Conservation (phyloP, 37 sponge, comb jelly and placozoan genomes). For the Spongilla lacustris region DNA sequence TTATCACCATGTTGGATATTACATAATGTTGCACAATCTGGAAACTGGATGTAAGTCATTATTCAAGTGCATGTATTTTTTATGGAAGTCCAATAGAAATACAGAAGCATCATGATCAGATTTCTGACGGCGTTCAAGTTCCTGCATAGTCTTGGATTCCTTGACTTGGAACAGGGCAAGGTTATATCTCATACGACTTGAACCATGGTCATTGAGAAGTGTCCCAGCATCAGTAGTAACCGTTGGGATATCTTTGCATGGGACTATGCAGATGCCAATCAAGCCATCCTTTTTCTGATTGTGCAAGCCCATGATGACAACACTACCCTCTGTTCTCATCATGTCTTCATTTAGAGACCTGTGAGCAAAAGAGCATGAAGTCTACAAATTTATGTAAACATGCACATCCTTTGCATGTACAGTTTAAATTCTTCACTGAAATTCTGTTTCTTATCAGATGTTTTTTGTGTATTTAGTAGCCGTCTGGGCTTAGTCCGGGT, state of each 20-base stretch:
- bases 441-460: background rate
- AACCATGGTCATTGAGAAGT: background rate
- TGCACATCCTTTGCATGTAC: background rate
- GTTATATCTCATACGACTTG: background rate
- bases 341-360: background rate
- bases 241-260: background rate
- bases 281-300: background rate
- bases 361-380: background rate
- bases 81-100: background rate
- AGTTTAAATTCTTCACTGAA: background rate
- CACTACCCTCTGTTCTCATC: background rate
- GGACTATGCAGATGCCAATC: background rate
- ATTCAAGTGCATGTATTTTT: background rate
- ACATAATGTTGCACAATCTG: background rate
- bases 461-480: background rate
- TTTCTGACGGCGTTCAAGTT: background rate
- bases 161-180: background rate
- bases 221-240: background rate
- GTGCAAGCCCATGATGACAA: background rate
- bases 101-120: background rate
- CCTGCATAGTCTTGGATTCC: background rate
- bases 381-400: background rate
- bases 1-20: background rate
- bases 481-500: background rate
- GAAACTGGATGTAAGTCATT: background rate